phyloP scores from a whole-genome alignment of 2,888 invertebrate genomes.

The Cyclophora punctaria region DNA sequence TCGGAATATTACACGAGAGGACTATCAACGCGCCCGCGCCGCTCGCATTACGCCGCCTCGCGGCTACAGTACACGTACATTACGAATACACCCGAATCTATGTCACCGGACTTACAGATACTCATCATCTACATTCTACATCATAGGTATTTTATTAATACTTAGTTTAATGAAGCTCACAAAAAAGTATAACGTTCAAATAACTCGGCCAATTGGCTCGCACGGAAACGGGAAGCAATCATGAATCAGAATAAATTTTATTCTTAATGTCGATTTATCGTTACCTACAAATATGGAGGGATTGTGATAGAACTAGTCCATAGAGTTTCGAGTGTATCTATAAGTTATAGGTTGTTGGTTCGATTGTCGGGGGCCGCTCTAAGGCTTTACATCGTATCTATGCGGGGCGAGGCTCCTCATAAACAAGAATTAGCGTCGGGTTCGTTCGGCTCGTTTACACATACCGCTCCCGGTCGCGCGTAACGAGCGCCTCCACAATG shows the following conservation, averaged over 20 bases:
- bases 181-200: slow-evolving; percentile 27
- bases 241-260: slow-evolving; percentile 33
- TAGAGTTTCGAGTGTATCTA: slow-evolving; percentile 39
- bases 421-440: slow-evolving; percentile 71
- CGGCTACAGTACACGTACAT: slow-evolving; percentile 10
- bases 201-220: slow-evolving; percentile 16
- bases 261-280: slow-evolving; percentile 37
- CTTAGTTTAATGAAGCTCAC: slow-evolving; percentile 37
- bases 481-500: slow-evolving; percentile 50
- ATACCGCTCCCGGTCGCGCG: slow-evolving; percentile 59
- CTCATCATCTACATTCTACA: slow-evolving; percentile 25
- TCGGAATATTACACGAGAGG: slow-evolving; percentile 47
- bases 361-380: slow-evolving; percentile 54
- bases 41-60: slow-evolving; percentile 6
- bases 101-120: slow-evolving; percentile 53
- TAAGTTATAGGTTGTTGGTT: slow-evolving; percentile 27
- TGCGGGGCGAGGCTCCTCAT: slow-evolving; percentile 54
- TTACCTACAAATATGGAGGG: slow-evolving; percentile 30
- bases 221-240: slow-evolving; percentile 32
- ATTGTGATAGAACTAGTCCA: slow-evolving; percentile 37
- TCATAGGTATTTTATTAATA: slow-evolving; percentile 35
- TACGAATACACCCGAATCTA: slow-evolving; percentile 14
- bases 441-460: slow-evolving; percentile 68
- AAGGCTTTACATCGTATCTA: slow-evolving; percentile 48
- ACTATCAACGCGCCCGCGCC: slow-evolving; percentile 24